A percentile compares a stretch with the other conserved stretches of the same genome.
Evolutionary conservation across 2,888 invertebrate species (phyloP).

Genomic region (Eupithecia tripunctaria): DNA sequence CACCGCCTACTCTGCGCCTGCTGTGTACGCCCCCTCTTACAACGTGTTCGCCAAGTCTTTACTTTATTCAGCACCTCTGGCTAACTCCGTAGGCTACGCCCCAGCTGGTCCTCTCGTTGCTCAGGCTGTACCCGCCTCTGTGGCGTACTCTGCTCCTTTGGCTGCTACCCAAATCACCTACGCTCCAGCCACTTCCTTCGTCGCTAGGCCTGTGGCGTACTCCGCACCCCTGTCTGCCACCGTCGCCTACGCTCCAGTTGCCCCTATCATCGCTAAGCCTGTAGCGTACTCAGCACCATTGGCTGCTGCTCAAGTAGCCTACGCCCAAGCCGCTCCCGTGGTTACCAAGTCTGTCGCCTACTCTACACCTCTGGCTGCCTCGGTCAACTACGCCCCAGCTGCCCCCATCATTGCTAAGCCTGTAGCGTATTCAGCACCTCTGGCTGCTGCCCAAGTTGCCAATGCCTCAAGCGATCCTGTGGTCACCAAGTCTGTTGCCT

Average conservation of each 20-base stretch:
- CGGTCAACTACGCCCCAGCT: not conserved
- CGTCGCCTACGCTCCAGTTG: constrained; percentile 3
- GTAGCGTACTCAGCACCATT: constrained; percentile 1
- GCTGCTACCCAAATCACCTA: constrained; percentile 3
- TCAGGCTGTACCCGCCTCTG: not conserved
- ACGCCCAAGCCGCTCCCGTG: not conserved
- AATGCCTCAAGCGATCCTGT: no score
- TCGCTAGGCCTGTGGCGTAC: constrained; percentile 13
- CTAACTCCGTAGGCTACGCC: not conserved
- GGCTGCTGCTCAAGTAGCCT: not conserved
- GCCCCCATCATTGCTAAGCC: not conserved
- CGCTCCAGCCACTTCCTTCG: not conserved
- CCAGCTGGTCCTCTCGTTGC: constrained; percentile 8
- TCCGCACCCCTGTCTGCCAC: not conserved
- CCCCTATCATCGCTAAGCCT: not conserved
- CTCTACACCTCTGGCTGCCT: not conserved
- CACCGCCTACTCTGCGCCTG: not conserved
- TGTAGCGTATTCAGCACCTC: not conserved
- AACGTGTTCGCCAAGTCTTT: not conserved
- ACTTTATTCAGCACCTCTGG: not conserved
- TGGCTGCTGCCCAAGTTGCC: not conserved
- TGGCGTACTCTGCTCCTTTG: constrained; percentile 17
- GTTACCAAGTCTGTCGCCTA: constrained; percentile 11
- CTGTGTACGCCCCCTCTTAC: not conserved
- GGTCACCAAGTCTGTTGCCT: no score